Conservation (phyloP, 2,113 vertebrate species). For the Amphiprion percula region DNA sequence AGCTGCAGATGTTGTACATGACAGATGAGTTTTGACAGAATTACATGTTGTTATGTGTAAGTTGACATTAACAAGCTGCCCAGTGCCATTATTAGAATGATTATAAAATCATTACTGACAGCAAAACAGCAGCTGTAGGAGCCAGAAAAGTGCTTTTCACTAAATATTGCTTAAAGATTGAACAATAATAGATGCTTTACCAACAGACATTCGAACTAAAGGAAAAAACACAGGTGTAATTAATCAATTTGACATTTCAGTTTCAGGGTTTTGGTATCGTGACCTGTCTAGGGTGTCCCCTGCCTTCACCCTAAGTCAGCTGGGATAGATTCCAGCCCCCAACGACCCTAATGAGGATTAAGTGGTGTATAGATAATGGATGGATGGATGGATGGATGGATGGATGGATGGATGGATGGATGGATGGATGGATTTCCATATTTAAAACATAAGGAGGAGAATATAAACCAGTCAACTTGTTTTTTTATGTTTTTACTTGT, state of each 20-base stretch:
- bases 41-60: background rate
- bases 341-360: no score
- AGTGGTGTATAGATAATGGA: no score
- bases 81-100: background rate
- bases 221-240: background rate
- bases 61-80: conserved; percentile 13
- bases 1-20: background rate
- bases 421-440: no score
- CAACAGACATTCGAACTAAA: background rate
- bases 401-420: no score
- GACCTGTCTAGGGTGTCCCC: no score
- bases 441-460: no score
- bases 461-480: no score
- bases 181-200: background rate
- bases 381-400: no score
- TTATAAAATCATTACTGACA: background rate
- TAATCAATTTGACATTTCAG: background rate
- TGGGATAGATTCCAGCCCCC: no score
- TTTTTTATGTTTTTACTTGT: no score
- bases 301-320: no score
- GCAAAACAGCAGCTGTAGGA: background rate
- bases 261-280: background rate
- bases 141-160: background rate
- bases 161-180: background rate
- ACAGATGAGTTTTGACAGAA: conserved; percentile 32